Percentiles rank a stretch among this genome's conserved stretches.
Conservation (phyloP, 2,888 invertebrate genomes). For the Caenorhabditis macrosperma region DNA sequence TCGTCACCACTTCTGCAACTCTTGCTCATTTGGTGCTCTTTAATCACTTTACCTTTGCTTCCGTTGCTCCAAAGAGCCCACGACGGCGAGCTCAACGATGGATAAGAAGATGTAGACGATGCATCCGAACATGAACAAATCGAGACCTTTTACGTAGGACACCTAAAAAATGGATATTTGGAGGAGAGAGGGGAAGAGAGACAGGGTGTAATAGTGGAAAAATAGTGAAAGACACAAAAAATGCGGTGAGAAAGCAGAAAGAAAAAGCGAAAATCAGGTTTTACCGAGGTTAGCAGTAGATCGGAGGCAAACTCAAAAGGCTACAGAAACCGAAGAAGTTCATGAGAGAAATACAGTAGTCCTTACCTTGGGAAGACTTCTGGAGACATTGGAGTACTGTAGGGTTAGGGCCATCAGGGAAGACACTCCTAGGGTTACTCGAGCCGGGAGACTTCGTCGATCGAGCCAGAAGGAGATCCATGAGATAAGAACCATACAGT, state of each 20-base stretch:
- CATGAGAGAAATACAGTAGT: too few species aligned
- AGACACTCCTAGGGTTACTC: constrained; percentile 78
- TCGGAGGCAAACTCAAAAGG: constrained; percentile 22
- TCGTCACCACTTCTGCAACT: constrained; percentile 55
- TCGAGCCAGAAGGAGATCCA: constrained; percentile 80
- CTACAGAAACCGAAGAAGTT: background rate
- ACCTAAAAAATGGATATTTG: constrained; percentile 66
- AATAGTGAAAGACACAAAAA: background rate
- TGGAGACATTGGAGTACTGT: constrained; percentile 78
- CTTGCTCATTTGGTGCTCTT: background rate
- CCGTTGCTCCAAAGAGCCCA: constrained; percentile 64
- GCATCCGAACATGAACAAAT: constrained; percentile 79
- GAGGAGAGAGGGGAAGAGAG: background rate
- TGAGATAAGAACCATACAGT: constrained; percentile 80
- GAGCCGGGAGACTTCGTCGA: constrained; percentile 70
- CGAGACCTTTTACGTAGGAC: constrained; percentile 79
- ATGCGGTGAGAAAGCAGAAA: background rate
- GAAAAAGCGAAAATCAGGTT: too few species aligned
- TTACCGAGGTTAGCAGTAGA: constrained; percentile 51
- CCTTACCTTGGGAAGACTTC: constrained; percentile 78
- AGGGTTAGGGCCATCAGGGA: constrained; percentile 80
- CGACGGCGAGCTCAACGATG: constrained; percentile 72
- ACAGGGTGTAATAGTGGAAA: too few species aligned
- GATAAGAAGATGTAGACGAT: constrained; percentile 78
- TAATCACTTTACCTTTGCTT: constrained; percentile 10